These are phyloP conservation scores for Iguana delicatissima DNA, from an alignment of 2,797 vertebrate genomes.

Conservation along the genomic window DNA sequence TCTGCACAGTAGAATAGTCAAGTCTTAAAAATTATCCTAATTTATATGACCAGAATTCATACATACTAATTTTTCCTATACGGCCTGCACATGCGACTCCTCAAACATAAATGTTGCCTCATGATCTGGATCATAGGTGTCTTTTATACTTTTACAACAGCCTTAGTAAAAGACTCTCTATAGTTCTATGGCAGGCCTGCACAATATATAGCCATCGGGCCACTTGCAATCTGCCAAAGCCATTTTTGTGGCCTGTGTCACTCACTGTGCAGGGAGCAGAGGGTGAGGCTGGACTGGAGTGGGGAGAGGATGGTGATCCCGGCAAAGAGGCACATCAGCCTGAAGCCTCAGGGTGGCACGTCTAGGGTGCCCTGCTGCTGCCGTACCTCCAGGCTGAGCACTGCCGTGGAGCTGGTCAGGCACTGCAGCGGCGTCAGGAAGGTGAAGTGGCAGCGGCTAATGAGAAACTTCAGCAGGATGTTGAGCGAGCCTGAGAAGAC, in stretches of 20 bases:
- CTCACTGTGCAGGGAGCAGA: constrained; percentile 91
- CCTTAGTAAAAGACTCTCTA: too few relatives aligned
- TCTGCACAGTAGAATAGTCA: too few relatives aligned
- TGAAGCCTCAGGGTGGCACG: constrained; percentile 89
- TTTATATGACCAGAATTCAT: too few relatives aligned
- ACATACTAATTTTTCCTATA: too few relatives aligned
- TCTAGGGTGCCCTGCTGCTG: constrained; percentile 86
- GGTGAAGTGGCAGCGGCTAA: constrained; percentile 89
- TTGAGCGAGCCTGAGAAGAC: constrained; percentile 96
- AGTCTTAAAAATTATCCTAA: too few relatives aligned
- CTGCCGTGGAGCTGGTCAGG: constrained; percentile 90
- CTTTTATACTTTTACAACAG: background rate
- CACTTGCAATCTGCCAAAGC: too few relatives aligned
- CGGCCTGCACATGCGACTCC: background rate
- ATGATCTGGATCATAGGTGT: background rate
- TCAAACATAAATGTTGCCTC: background rate
- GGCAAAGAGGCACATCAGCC: constrained; percentile 90
- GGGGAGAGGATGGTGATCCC: constrained; percentile 90
- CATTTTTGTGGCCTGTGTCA: too few relatives aligned
- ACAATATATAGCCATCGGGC: too few relatives aligned
- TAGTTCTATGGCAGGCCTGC: too few relatives aligned
- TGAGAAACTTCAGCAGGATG: constrained; percentile 95
- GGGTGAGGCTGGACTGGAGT: constrained; percentile 94
- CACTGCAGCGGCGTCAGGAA: constrained; percentile 96
- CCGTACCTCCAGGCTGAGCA: constrained; percentile 89